Evolutionary conservation across 2,797 vertebrate species (phyloP).

Genomic region (Pterois miles): DNA sequence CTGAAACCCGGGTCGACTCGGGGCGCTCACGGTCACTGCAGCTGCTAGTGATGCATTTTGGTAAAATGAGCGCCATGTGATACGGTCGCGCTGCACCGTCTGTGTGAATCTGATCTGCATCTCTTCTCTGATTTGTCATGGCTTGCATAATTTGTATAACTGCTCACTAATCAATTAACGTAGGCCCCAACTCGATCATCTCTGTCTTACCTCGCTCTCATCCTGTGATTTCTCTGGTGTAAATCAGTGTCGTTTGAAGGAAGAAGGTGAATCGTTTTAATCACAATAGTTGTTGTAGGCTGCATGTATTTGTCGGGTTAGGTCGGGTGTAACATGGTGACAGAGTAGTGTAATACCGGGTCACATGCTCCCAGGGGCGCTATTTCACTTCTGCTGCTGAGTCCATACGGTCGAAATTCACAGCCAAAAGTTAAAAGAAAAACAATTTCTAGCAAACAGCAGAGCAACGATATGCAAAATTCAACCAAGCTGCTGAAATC

Average conservation of each 20-base stretch:
- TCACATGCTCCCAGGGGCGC: neutral
- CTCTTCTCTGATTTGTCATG: slow-evolving; percentile 40
- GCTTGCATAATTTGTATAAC: slow-evolving; percentile 64
- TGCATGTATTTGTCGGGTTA: neutral
- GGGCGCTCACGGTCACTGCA: slow-evolving; percentile 8
- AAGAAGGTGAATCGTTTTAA: neutral
- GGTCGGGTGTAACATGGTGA: neutral
- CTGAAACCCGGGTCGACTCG: slow-evolving; percentile 1
- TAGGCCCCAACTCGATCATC: slow-evolving; percentile 49
- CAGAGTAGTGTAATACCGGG: neutral
- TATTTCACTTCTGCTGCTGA: neutral
- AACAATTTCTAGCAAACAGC: neutral
- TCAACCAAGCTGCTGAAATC: no score
- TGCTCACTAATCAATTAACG: slow-evolving; percentile 82
- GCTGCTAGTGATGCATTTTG: slow-evolving; percentile 15
- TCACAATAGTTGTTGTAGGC: neutral
- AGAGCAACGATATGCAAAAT: neutral
- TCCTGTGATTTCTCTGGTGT: slow-evolving; percentile 31
- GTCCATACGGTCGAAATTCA: neutral
- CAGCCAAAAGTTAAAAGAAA: neutral
- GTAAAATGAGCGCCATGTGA: slow-evolving; percentile 3
- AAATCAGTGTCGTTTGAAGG: neutral
- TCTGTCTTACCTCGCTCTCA: slow-evolving; percentile 30
- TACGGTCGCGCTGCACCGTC: slow-evolving; percentile 20
- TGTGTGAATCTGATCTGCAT: slow-evolving; percentile 54